These are phyloP conservation scores for Xestia c-nigrum DNA, from an alignment of 2,888 invertebrate genomes.

Conservation along the genomic window DNA sequence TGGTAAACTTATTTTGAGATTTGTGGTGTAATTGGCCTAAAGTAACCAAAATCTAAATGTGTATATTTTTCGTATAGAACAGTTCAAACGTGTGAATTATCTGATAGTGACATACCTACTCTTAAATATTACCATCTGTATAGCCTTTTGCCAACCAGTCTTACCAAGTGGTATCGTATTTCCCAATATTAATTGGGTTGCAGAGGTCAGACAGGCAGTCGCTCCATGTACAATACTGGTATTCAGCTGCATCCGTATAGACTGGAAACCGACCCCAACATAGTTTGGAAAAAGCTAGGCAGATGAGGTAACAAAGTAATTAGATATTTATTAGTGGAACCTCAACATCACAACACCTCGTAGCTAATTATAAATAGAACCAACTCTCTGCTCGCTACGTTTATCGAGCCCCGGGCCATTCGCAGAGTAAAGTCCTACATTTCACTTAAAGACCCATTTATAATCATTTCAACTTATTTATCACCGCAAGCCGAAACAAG, in stretches of 20 bases:
- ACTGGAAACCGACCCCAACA: too few relatives aligned
- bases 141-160: too few relatives aligned
- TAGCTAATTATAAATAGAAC: slow-evolving; percentile 6
- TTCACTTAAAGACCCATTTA: slow-evolving; percentile 45
- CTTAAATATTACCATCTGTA: too few relatives aligned
- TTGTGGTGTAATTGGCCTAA: background rate
- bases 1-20: background rate
- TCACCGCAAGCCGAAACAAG: slow-evolving; percentile 27
- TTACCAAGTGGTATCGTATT: too few relatives aligned
- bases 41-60: background rate
- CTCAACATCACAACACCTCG: background rate
- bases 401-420: slow-evolving; percentile 2
- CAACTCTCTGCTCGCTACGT: background rate
- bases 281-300: too few relatives aligned
- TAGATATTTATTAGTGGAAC: background rate
- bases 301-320: background rate
- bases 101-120: background rate
- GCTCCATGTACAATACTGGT: too few relatives aligned
- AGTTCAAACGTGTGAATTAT: background rate
- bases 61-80: background rate
- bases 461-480: slow-evolving; percentile 57
- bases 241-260: too few relatives aligned
- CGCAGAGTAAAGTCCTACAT: slow-evolving; percentile 18
- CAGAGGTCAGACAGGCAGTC: too few relatives aligned
- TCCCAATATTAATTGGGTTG: too few relatives aligned